These are phyloP conservation scores for Eleutherodactylus coqui DNA, from an alignment of 2,797 vertebrate genomes.

Conservation along the genomic window DNA sequence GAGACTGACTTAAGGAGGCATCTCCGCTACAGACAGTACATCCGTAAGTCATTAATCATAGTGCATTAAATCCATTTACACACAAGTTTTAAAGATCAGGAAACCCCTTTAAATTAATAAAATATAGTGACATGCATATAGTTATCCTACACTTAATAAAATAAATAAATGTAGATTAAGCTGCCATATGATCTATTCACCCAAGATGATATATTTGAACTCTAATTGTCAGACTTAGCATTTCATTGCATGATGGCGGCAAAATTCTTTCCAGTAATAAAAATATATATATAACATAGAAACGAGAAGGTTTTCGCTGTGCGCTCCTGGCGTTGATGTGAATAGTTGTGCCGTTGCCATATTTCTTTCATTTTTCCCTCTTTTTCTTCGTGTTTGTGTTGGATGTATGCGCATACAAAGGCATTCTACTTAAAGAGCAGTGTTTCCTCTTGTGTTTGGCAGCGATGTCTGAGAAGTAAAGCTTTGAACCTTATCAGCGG, in stretches of 20 bases:
- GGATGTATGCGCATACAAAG: conserved; percentile 40
- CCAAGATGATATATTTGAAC: conserved; percentile 9
- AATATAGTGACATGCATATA: no score
- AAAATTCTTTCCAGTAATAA: conserved; percentile 41
- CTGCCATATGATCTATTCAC: neutral
- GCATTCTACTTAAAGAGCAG: conserved; percentile 43
- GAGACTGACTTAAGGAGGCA: no score
- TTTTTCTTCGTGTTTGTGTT: conserved; percentile 48
- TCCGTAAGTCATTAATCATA: no score
- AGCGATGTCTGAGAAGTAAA: conserved; percentile 29
- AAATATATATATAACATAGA: conserved; percentile 47
- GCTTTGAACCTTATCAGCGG: conserved; percentile 57
- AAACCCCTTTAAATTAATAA: no score
- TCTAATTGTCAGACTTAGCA: conserved; percentile 6
- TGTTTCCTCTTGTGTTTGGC: conserved; percentile 48
- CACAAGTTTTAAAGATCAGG: no score
- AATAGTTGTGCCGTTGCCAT: conserved; percentile 51
- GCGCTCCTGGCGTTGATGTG: conserved; percentile 12
- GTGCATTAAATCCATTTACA: no score
- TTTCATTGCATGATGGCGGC: conserved; percentile 19
- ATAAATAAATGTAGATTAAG: neutral
- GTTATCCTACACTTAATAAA: no score
- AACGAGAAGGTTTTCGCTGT: conserved; percentile 28
- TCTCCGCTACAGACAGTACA: no score
- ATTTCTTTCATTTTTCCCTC: conserved; percentile 42